Evolutionary conservation across 2,888 invertebrate species (phyloP).

Genomic region (Eupithecia centaureata): DNA sequence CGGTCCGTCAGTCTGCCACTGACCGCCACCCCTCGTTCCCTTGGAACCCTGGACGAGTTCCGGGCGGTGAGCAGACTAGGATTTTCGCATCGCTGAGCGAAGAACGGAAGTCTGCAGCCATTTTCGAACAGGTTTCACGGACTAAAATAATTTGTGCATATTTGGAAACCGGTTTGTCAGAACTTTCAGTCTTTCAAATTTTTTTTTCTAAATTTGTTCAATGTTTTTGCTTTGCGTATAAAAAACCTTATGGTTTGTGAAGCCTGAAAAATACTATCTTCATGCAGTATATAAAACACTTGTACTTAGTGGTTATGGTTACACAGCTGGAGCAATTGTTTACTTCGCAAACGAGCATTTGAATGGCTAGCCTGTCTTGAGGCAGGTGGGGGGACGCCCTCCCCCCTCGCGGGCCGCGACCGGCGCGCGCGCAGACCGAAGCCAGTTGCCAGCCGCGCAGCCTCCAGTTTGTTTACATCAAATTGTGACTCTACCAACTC

Average conservation of each 20-base stretch:
- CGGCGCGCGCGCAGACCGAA: conserved; percentile 77
- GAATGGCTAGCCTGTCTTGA: conserved; percentile 63
- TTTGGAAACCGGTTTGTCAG: neutral
- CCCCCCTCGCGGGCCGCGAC: conserved; percentile 53
- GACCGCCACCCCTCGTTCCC: conserved; percentile 50
- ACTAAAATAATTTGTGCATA: neutral
- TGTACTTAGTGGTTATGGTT: conserved; percentile 49
- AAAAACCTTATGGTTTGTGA: conserved; percentile 12
- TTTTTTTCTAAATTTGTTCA: neutral
- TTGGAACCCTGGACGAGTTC: conserved; percentile 39
- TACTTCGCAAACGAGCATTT: conserved; percentile 64
- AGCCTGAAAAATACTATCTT: neutral
- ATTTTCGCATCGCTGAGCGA: conserved; percentile 53
- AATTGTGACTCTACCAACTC: conserved; percentile 24
- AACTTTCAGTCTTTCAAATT: neutral
- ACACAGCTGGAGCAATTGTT: conserved; percentile 74
- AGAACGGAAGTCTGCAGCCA: conserved; percentile 33
- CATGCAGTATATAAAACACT: conserved; percentile 14
- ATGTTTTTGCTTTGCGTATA: neutral
- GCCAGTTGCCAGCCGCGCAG: conserved; percentile 81
- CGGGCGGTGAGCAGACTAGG: conserved; percentile 45
- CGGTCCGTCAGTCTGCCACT: conserved; percentile 64
- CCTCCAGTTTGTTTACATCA: conserved; percentile 80
- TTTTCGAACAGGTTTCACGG: conserved; percentile 13
- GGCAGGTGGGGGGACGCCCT: conserved; percentile 62